Conservation (phyloP, 2,113 vertebrate genomes). For the Hippoglossus stenolepis region DNA sequence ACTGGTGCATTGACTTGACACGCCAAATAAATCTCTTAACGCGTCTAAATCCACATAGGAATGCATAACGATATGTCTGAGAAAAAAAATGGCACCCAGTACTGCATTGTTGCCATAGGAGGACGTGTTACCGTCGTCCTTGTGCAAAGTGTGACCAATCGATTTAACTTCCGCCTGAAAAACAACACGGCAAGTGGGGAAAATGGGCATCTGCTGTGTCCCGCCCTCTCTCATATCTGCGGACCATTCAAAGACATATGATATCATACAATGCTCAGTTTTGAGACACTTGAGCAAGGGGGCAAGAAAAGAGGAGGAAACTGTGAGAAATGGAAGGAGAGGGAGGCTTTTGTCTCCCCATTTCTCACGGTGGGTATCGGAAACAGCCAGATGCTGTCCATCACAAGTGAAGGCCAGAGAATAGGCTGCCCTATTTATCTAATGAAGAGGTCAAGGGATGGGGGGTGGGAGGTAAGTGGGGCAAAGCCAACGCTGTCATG, state of each 20-base stretch:
- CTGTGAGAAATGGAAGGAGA: constrained; percentile 52
- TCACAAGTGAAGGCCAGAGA: constrained; percentile 62
- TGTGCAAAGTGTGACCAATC: constrained; percentile 73
- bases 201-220: constrained; percentile 74
- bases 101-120: constrained; percentile 51
- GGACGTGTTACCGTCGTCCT: constrained; percentile 58
- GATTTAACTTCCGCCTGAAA: constrained; percentile 66
- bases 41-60: constrained; percentile 71
- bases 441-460: constrained; percentile 67
- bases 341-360: constrained; percentile 60
- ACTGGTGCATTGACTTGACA: constrained; percentile 48
- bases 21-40: constrained; percentile 67
- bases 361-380: constrained; percentile 70
- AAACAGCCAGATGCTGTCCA: constrained; percentile 75
- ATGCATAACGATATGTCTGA: constrained; percentile 73
- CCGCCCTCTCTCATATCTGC: constrained; percentile 47
- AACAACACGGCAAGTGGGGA: constrained; percentile 56
- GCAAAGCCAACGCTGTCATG: constrained; percentile 46
- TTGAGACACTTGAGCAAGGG: constrained; percentile 31
- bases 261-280: constrained; percentile 59
- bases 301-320: constrained; percentile 52
- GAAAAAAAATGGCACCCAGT: constrained; percentile 55
- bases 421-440: constrained; percentile 69
- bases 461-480: constrained; percentile 25
- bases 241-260: constrained; percentile 57